Base-by-base conservation (phyloP, 2,888 invertebrate genomes). In the Elmis aenea region DNA sequence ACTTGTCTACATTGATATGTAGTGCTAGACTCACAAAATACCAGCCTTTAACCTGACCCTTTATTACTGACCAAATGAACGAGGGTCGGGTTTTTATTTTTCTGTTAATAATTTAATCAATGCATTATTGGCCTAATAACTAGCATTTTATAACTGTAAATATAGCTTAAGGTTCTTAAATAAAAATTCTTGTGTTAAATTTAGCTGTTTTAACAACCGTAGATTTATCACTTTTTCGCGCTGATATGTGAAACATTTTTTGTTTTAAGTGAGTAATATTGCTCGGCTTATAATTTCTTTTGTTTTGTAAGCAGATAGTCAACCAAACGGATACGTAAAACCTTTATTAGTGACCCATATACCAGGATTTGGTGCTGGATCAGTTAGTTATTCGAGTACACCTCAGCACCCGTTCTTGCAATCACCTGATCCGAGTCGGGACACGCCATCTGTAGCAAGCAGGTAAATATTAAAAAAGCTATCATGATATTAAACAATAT, bases 301-400 rank as follows among this genome's bases (percentile, higher is more conserved):
- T n/a, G n/a, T n/a, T n/a, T n/a, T 9, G n/a, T 34, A n/a, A 23
- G 4, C 54, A 76, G 76, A 75, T 51, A 73, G 65, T 54, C 75
- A 74, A 50, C 70, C 73, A 25, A 86, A 89, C 66, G 91, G 91
- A 1, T 92, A 92, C 69, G 90, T 92, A 42, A 85, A 83, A 61
- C 90, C 90, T 13, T 74, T 83, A 31, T 71, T 93, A 52, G 84
- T 86, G 50, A 90, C 88, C 0, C 86, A 87, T 39, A 81, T 92
- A 25, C 90, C 90, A 20, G 81, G 81, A 45, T 76, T 73, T 68
- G 69, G 66, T 14, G 69, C 70, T 2, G 64, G 65, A 33, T 65
- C 64, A 37, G 66, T 68, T 5, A 75, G 74, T 50, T 76, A 76
- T 56, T 77, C 77, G 9, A 73, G 73, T 24, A 83, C 82, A 6